Percentiles rank a stretch among this genome's conserved stretches.
Evolutionary conservation across 2,888 invertebrate species (phyloP).

Genomic region (Onchidella celtica): DNA sequence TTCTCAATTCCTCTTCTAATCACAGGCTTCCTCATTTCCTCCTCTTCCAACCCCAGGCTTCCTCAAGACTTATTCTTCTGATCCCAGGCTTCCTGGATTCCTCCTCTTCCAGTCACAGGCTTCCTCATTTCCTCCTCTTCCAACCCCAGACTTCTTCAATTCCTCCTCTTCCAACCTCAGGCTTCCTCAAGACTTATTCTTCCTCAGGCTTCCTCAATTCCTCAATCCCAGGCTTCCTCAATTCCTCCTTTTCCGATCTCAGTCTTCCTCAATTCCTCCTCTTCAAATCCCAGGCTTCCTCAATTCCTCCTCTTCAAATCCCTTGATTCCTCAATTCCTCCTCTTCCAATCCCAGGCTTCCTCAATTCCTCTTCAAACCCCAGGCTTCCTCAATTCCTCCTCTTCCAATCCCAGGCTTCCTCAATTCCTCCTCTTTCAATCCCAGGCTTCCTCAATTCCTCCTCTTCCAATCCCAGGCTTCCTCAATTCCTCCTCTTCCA

Average conservation of each 20-base stretch:
- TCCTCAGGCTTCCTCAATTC: not conserved
- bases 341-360: not conserved
- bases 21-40: not conserved
- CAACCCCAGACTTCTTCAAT: not conserved
- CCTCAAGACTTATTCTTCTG: not conserved
- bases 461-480: not conserved
- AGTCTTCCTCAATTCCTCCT: not conserved
- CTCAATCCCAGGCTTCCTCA: not conserved
- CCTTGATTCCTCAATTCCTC: not conserved
- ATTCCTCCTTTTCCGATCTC: not conserved
- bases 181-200: not conserved
- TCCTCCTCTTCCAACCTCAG: not conserved
- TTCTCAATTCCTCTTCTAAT: no score
- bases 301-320: not conserved
- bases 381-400: no score
- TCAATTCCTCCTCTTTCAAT: no score
- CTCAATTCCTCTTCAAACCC: not conserved
- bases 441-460: no score
- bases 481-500: no score
- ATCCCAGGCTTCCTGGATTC: not conserved
- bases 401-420: not conserved
- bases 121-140: not conserved
- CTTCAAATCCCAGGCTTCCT: not conserved
- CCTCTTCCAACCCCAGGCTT: not conserved
- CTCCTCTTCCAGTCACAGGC: not conserved